Conservation (phyloP, 2,113 vertebrate species). For the human (Homo sapiens) region GRCh38 chr6:9202001-9202500, state of each 20-base stretch:
- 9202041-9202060: background rate
- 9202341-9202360: background rate
- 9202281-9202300: background rate
- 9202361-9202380: background rate
- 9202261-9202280: background rate
- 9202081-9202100: background rate
- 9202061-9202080: background rate
- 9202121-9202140: background rate
- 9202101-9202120: background rate
- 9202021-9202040: background rate
- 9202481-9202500: background rate
- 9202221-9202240: background rate
- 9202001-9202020: background rate
- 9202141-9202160: background rate
- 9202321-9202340: background rate
- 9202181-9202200: background rate
- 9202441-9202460: background rate
- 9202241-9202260: accelerated
- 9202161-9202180: background rate
- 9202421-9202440: background rate
- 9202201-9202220: background rate
- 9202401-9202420: background rate
- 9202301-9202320: background rate
- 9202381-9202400: background rate
- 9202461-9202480: background rate